These are phyloP conservation scores for Cetoscarus ocellatus DNA, from an alignment of 2,797 vertebrate species.

Conservation along the genomic window DNA sequence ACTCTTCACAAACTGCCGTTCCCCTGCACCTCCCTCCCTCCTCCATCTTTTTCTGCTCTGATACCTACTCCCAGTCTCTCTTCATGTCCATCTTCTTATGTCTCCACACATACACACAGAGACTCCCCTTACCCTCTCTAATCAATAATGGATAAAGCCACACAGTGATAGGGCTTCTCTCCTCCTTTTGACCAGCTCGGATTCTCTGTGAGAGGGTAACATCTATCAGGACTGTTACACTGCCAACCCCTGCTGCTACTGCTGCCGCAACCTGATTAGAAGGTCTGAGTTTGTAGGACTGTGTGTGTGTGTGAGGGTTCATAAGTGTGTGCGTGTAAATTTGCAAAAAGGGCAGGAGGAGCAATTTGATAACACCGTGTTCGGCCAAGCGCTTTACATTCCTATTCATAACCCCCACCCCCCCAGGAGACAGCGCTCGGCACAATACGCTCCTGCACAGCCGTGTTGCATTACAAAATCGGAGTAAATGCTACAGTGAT, in stretches of 20 bases:
- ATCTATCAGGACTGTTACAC: constrained; percentile 63
- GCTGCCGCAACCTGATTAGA: constrained; percentile 46
- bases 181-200: constrained; percentile 57
- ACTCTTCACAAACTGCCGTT: neutral
- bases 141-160: constrained; percentile 68
- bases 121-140: constrained; percentile 16
- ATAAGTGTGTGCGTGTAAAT: constrained; percentile 27
- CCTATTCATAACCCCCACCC: constrained; percentile 54
- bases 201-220: constrained; percentile 51
- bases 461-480: constrained; percentile 40
- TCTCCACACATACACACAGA: neutral
- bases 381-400: constrained; percentile 40
- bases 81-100: constrained; percentile 5
- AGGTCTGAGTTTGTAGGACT: neutral
- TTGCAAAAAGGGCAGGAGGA: constrained; percentile 50
- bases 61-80: constrained; percentile 13
- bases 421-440: constrained; percentile 47
- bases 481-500: constrained; percentile 54
- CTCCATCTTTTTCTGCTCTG: constrained; percentile 1
- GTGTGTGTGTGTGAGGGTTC: neutral
- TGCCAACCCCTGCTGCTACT: constrained; percentile 30
- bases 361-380: constrained; percentile 58
- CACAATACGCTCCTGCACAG: constrained; percentile 35
- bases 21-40: neutral
- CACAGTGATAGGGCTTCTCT: constrained; percentile 47